Evolutionary conservation across 2,797 vertebrate genomes (phyloP), one percentile per base, ranked within the genome.

Genomic region (Alectoris magna): DNA sequence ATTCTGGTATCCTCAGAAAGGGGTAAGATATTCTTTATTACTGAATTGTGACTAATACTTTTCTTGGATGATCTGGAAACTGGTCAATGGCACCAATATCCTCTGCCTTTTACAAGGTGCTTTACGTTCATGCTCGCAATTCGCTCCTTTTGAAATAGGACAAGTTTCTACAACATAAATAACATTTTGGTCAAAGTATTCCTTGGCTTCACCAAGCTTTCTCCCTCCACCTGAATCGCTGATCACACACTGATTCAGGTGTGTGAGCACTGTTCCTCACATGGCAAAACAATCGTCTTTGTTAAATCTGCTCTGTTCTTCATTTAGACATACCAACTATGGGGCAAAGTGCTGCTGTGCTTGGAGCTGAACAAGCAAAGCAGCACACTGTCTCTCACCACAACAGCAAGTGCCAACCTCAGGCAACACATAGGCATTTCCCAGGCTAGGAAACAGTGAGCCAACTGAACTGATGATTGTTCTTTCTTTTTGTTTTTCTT

Each of bases 111-210:
- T 31, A 11, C 27, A 53, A 11, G 34, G 34, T 34, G 34, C 34
- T 34, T 34, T 53, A 31, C 16, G 17, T 44, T 66, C 43, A 63
- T 29, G 4, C 78, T 70, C 62, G 44, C n/a, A 5, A 66, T 76
- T 56, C 63, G 22, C 11, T 88, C 15, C 59, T 90, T 91, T 56
- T 91, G 88, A 64, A 64, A 85, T 55, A 85, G 92, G 56, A n/a
- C 22, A 76, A 38, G 31, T 90, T 76, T 77, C 76, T 75, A 69
- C 38, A 34, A 13, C 17, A n/a, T 38, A 16, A 58, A 11, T 86
- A 81, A 62, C 43, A n/a, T 67, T 26, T 15, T 18, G 39, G 79
- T 56, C 8, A 1, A 84, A 78, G 17, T 53, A 74, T 71, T 71
- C 44, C 43, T 71, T 79, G 69, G 58, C 66, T 93, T 14, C 5